Percentiles rank a stretch among this genome's conserved stretches.
Evolutionary conservation across 2,113 vertebrate genomes (phyloP).

Genomic region (Nyctibius bracteatus): DNA sequence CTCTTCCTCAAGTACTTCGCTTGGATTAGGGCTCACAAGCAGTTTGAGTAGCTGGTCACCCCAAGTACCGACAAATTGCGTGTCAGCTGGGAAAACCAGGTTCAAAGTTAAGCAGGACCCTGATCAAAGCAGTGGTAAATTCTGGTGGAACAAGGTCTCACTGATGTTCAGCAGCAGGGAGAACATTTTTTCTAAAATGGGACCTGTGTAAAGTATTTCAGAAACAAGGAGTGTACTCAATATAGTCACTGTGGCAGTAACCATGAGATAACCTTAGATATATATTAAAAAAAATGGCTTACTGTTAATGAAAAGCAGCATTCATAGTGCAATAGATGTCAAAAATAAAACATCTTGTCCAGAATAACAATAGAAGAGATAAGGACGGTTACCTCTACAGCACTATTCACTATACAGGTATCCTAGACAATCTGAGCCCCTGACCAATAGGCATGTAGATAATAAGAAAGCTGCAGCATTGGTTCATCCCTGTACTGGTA

Average conservation of each 20-base stretch:
- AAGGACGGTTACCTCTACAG: not conserved
- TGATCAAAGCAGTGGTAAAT: not conserved
- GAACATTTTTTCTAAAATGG: not conserved
- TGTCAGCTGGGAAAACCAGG: not conserved
- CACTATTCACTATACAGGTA: not conserved
- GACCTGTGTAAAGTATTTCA: not conserved
- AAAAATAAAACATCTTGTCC: not conserved
- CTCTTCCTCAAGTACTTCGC: not conserved
- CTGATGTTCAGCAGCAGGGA: not conserved
- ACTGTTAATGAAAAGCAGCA: not conserved
- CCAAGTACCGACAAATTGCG: not conserved
- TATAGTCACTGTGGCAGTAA: not conserved
- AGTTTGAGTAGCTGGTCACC: not conserved
- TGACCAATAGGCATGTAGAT: not conserved
- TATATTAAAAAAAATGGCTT: not conserved
- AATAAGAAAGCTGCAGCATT: not conserved
- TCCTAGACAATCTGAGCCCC: not conserved
- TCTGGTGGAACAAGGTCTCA: not conserved
- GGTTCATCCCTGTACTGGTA: not conserved
- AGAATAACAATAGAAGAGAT: not conserved
- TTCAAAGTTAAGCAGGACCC: not conserved
- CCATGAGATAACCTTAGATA: not conserved
- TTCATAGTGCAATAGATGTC: not conserved
- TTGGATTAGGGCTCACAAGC: not conserved
- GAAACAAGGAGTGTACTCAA: not conserved